These are phyloP conservation scores for Acholoe squamosa DNA, from an alignment of 2,888 invertebrate genomes.

Conservation along the genomic window DNA sequence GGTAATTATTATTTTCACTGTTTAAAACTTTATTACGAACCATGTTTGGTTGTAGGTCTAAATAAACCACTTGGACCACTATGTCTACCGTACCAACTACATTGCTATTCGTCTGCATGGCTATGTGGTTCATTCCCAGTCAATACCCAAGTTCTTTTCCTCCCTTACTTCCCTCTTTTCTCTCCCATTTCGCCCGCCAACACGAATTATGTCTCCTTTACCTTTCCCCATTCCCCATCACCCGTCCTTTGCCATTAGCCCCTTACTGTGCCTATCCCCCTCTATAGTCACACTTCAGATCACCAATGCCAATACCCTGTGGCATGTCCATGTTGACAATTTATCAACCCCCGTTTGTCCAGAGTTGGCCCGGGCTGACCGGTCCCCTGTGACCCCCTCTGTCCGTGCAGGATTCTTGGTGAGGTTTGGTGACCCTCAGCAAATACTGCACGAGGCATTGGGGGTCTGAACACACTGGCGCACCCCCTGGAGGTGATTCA, in stretches of 20 bases:
- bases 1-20: too few species aligned
- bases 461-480: background rate
- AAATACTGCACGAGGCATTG: background rate
- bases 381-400: background rate
- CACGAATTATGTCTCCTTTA: background rate
- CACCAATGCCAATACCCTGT: background rate
- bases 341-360: background rate
- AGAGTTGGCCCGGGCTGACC: background rate
- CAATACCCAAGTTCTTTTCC: too few species aligned
- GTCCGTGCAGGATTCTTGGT: background rate
- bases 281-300: background rate
- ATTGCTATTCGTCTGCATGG: too few species aligned
- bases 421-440: background rate
- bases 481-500: background rate
- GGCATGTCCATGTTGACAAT: constrained; percentile 33
- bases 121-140: too few species aligned
- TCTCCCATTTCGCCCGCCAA: background rate
- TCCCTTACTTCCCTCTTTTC: too few species aligned
- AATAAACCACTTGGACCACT: too few species aligned
- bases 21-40: too few species aligned
- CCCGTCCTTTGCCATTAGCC: background rate
- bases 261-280: background rate
- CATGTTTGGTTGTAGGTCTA: too few species aligned
- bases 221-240: background rate
- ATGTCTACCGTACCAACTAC: too few species aligned